These are phyloP conservation scores for Ficedula albicollis DNA, from an alignment of 2,797 vertebrate genomes.

Conservation along the genomic window DNA sequence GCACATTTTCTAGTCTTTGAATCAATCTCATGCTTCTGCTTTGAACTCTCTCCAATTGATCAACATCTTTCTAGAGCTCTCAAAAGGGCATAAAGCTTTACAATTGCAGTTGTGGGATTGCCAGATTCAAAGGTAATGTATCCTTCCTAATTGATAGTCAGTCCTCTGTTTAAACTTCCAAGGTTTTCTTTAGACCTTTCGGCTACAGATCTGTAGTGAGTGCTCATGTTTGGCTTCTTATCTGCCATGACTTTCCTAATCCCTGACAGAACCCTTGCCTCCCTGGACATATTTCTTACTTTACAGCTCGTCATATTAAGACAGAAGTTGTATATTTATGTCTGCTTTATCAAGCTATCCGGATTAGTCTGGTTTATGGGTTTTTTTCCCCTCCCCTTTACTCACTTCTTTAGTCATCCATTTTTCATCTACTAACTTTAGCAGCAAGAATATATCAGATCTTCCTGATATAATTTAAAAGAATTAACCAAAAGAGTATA, in stretches of 20 bases:
- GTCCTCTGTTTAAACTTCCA: not conserved
- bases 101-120: not conserved
- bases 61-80: not conserved
- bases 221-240: not conserved
- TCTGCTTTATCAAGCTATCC: not conserved
- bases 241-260: not conserved
- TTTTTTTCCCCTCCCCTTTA: rapidly evolving
- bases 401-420: not conserved
- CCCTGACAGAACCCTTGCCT: not conserved
- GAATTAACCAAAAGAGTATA: not conserved
- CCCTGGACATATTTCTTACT: not conserved
- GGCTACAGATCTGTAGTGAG: not conserved
- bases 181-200: not conserved
- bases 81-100: not conserved
- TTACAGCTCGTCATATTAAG: not conserved
- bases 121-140: not conserved
- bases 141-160: not conserved
- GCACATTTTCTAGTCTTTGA: not conserved
- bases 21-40: not conserved
- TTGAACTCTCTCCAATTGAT: not conserved
- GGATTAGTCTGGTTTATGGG: not conserved
- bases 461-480: not conserved
- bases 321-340: not conserved
- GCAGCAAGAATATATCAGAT: not conserved
- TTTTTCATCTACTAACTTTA: not conserved